Evolutionary conservation across 2,797 vertebrate genomes (phyloP).

Genomic region (Hydrolagus colliei): DNA sequence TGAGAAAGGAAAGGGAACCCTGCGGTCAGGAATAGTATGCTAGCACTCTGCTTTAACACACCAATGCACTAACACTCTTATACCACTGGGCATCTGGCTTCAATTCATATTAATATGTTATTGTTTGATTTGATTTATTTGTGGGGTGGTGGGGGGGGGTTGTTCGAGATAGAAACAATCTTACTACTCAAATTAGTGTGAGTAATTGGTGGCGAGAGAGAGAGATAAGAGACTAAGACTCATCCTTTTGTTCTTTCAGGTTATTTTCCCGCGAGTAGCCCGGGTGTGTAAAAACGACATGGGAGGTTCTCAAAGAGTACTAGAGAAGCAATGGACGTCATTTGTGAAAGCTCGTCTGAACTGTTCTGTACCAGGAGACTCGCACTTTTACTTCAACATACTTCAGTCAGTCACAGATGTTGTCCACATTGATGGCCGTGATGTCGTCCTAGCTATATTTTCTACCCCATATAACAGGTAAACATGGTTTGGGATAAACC

Average conservation of each 20-base stretch:
- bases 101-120: neutral
- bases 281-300: slow-evolving; percentile 94
- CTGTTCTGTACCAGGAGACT: slow-evolving; percentile 96
- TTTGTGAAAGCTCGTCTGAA: slow-evolving; percentile 94
- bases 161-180: too few relatives aligned
- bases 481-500: neutral
- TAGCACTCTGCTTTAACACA: neutral
- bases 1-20: neutral
- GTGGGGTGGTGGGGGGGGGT: too few relatives aligned
- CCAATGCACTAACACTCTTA: neutral
- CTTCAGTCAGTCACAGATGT: slow-evolving; percentile 92
- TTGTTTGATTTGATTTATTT: neutral
- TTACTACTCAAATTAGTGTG: too few relatives aligned
- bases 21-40: neutral
- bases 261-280: slow-evolving; percentile 91
- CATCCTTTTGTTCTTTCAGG: slow-evolving; percentile 53
- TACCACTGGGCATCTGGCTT: neutral
- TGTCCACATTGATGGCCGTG: slow-evolving; percentile 82
- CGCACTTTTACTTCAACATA: slow-evolving; percentile 98
- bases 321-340: slow-evolving; percentile 98
- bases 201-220: neutral
- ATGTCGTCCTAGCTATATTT: slow-evolving; percentile 93
- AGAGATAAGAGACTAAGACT: too few relatives aligned
- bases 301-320: slow-evolving; percentile 89
- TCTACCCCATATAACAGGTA: slow-evolving; percentile 98